These are phyloP conservation scores for Pachymerium ferrugineum DNA, from an alignment of 2,888 invertebrate species.

Conservation along the genomic window DNA sequence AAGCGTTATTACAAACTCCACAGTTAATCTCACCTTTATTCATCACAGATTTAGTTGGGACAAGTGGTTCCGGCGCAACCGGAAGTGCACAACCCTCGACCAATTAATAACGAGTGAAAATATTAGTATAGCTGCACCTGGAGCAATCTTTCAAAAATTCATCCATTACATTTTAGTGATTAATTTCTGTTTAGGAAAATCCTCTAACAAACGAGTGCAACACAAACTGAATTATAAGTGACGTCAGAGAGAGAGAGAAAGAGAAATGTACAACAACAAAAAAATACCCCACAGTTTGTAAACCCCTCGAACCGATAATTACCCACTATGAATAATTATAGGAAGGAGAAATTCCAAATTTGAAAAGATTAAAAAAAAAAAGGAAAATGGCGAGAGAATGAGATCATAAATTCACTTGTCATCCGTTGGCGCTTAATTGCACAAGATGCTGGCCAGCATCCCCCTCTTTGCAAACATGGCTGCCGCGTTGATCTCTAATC, in stretches of 20 bases:
- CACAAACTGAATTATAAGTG: not conserved
- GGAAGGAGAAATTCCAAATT: slow-evolving; percentile 6
- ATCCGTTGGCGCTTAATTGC: slow-evolving; percentile 28
- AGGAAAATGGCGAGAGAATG: slow-evolving; percentile 11
- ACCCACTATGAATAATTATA: slow-evolving; percentile 29
- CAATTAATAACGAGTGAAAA: slow-evolving; percentile 9
- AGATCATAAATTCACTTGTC: slow-evolving; percentile 28
- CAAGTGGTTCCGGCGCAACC: not conserved
- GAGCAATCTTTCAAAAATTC: not conserved
- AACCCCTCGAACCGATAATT: slow-evolving; percentile 5
- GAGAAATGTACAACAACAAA: not conserved
- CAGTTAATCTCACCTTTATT: not conserved
- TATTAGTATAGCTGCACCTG: slow-evolving; percentile 22
- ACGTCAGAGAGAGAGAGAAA: not conserved
- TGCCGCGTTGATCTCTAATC: slow-evolving; percentile 23
- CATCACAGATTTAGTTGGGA: not conserved
- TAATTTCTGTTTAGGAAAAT: not conserved
- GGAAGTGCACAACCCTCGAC: slow-evolving; percentile 10
- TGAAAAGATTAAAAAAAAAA: not conserved
- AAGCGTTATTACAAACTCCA: too few species aligned
- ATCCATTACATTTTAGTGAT: not conserved
- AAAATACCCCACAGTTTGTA: not conserved
- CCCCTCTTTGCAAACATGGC: slow-evolving; percentile 22
- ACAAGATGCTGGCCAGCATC: slow-evolving; percentile 29
- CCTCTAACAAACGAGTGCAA: slow-evolving; percentile 1